Evolutionary conservation across 2,113 vertebrate genomes (phyloP), one percentile per base, ranked within the genome.

Genomic region (Menidia beryllina): DNA sequence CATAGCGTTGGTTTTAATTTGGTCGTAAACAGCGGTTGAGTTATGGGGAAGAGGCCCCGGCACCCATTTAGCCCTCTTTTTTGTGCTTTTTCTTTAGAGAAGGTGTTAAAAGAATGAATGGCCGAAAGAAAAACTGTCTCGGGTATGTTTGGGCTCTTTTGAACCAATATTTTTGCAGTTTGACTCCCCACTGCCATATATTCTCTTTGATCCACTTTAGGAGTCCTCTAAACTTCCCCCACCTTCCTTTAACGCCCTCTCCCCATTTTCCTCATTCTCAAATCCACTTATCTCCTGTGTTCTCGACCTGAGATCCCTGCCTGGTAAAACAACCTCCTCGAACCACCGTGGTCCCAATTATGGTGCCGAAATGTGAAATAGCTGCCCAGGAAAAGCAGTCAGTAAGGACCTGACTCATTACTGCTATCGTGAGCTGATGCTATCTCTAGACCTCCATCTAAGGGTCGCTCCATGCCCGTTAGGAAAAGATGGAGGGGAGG

Each of bases 21-120:
- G 72, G 43, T 79, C 30, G 52, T 82, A 82, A 88, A 88, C 26
- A 51, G 43, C 4, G 17, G 52, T 12, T 79, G 79, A 83, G 72
- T 86, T 87, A 85, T 65, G 60, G 27, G 11, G 39, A 21, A 52
- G 74, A 68, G 69, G 75, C 77, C 72, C 58, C 0, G 24, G 4
- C 54, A 4, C 17, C 25, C 36, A 34, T 55, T 56, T 78, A 17
- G 14, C 52, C 39, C 47, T 55, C 45, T 61, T 51, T n/a, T 55
- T 68, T 69, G n/a, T 66, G 13, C 51, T 49, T 25, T 14, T 51
- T 67, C 55, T 52, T 53, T 39, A 11, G 57, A 71, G 64, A 49
- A 7, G 19, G 59, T 3, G 6, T 3, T 21, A 20, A 53, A 38
- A 47, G 49, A 66, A 24, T 7, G 19, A 68, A 6, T 21, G 15